Conservation (phyloP, 2,797 vertebrate species). For the Enteromius fasciolatus region DNA sequence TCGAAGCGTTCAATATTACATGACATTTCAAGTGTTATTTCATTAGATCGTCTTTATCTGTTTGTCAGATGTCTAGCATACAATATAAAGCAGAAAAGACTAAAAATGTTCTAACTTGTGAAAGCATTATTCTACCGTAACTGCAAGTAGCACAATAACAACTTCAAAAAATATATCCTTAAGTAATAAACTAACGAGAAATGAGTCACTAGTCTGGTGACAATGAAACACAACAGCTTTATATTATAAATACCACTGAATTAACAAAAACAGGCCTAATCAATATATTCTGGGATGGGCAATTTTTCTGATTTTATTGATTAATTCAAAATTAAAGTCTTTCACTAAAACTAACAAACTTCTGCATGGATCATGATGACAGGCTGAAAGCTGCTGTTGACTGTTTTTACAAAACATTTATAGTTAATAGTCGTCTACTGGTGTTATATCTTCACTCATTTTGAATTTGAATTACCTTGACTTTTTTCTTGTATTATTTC, state of each 20-base stretch:
- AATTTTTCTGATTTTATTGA: too few species aligned
- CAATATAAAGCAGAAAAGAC: conserved; percentile 29
- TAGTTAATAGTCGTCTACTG: too few species aligned
- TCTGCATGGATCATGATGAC: too few species aligned
- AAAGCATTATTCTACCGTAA: background rate
- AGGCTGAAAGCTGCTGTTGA: too few species aligned
- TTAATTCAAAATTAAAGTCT: too few species aligned
- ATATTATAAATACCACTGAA: background rate
- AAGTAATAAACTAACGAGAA: background rate
- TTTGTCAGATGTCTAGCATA: background rate
- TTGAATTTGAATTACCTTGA: too few species aligned
- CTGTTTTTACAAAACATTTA: too few species aligned
- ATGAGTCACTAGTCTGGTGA: background rate
- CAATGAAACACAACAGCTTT: background rate
- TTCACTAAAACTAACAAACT: too few species aligned
- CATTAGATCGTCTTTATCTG: background rate
- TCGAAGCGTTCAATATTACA: background rate
- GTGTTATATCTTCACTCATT: too few species aligned
- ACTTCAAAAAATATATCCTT: too few species aligned
- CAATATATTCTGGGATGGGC: background rate
- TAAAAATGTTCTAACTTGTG: background rate
- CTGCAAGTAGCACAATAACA: background rate
- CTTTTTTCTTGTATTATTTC: too few species aligned
- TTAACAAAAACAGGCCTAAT: too few species aligned
- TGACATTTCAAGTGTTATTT: background rate